These are phyloP conservation scores for Drosophila pachea DNA, from an alignment of 1,140 invertebrate species.

Conservation along the genomic window DNA sequence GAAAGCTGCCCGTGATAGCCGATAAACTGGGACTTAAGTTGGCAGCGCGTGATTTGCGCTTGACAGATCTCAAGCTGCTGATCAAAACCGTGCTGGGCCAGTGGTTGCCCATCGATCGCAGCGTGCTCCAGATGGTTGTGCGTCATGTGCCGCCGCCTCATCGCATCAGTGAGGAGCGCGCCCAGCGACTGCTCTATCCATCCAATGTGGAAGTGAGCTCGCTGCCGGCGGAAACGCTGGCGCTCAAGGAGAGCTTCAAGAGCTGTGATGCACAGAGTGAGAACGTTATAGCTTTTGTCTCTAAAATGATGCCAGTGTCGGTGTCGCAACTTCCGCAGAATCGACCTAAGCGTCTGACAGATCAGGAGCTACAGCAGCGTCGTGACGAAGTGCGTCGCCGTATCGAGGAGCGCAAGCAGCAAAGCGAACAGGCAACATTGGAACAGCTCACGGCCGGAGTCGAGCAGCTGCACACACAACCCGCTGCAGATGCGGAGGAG, in stretches of 20 bases:
- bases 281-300: constrained; percentile 94
- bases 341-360: constrained; percentile 85
- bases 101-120: constrained; percentile 92
- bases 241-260: constrained; percentile 88
- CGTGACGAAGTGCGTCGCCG: constrained; percentile 85
- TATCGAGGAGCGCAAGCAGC: constrained; percentile 81
- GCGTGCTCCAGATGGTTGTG: constrained; percentile 90
- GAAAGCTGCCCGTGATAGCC: constrained; percentile 89
- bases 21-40: constrained; percentile 90
- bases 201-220: constrained; percentile 84
- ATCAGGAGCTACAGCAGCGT: constrained; percentile 86
- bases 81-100: constrained; percentile 90
- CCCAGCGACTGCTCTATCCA: constrained; percentile 87
- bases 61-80: constrained; percentile 88
- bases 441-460: constrained; percentile 79
- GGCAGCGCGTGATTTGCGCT: constrained; percentile 86
- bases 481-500: constrained; percentile 43
- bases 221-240: constrained; percentile 85
- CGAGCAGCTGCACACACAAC: constrained; percentile 64
- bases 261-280: constrained; percentile 84
- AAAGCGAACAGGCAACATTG: constrained; percentile 80
- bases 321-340: constrained; percentile 86
- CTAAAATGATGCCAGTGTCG: constrained; percentile 86
- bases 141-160: constrained; percentile 89
- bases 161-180: constrained; percentile 87